Evolutionary conservation across 2,888 invertebrate species (phyloP), one percentile per base, ranked within the genome.

Genomic region (Troides oblongomaculatus): DNA sequence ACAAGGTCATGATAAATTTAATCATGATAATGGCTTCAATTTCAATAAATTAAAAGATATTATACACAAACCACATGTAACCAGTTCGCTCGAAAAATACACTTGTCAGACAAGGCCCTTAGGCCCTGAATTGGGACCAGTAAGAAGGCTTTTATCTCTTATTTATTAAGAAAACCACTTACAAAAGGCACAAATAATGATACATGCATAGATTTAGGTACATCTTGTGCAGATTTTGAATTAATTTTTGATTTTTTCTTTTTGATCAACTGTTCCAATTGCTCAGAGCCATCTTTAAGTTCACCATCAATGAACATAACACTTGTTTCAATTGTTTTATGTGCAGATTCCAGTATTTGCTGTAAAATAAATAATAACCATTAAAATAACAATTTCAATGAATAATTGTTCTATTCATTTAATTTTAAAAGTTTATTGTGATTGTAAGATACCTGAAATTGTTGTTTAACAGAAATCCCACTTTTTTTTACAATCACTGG

Each of bases 271-370:
- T 90, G 90, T 79, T 96, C 96, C 72, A 97, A 84, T 4, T 92
- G 86, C 70, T 95, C 94, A 66, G 94, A 93, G 4, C 92, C 87
- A 72, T 95, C 94, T 79, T 95, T 94, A 4, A 95, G 82, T 80
- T 95, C 94, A 64, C 96, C 96, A 82, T 97, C 96, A 77, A 97
- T 94, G 70, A 97, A 94, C 83, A 96, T 94, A 56, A 96, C 91
- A 72, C 96, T 94, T 68, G 93, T 91, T 75, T 94, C 90, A 71
- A 96, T 93, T 61, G 93, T 93, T 76, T 93, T 90, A 72, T 94
- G 90, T 53, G 95, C 93, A 2, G 91, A 90, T 76, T 93, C 92
- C 75, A 95, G 80, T 75, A 95, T 94, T 84, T 94, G 93, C 94
- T 95, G 85, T 71, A 86, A 88, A 68, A 14, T 30, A n/a, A 56